Conservation (phyloP, 2,113 vertebrate genomes). For the Python bivittatus region DNA sequence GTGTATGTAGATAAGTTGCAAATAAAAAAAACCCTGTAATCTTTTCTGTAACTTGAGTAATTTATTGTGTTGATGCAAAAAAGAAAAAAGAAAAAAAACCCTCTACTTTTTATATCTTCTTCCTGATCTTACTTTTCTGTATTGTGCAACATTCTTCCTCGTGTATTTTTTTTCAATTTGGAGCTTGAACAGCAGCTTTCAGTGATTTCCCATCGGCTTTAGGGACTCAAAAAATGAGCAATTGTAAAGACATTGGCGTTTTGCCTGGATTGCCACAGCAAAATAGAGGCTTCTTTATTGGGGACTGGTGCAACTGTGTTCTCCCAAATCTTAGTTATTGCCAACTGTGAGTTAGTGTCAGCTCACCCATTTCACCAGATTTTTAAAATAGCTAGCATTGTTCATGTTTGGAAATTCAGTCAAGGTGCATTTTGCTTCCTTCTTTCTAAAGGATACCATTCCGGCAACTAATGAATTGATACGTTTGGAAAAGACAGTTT, state of each 20-base stretch:
- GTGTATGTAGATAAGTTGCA: not conserved
- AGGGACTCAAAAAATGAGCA: conserved; percentile 7
- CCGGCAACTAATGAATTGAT: not conserved
- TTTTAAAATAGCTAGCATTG: not conserved
- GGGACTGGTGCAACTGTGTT: not conserved
- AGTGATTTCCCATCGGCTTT: conserved; percentile 26
- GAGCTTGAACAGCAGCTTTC: not conserved
- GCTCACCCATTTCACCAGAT: not conserved
- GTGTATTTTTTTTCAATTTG: rapidly evolving
- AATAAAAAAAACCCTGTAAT: not conserved
- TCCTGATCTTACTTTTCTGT: not conserved
- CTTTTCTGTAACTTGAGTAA: not conserved
- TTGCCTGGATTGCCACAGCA: not conserved
- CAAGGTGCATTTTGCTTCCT: not conserved
- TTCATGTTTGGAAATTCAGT: not conserved
- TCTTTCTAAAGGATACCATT: not conserved
- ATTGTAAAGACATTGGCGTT: conserved; percentile 13
- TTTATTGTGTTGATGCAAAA: not conserved
- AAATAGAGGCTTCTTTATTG: not conserved
- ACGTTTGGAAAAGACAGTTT: not conserved
- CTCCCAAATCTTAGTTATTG: not conserved
- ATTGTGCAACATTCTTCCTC: not conserved
- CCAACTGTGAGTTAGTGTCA: not conserved
- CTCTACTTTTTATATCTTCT: not conserved
- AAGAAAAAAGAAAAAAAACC: not conserved